phyloP scores from a whole-genome alignment of 2,797 vertebrate species.

The Rhyacichthys aspro region DNA sequence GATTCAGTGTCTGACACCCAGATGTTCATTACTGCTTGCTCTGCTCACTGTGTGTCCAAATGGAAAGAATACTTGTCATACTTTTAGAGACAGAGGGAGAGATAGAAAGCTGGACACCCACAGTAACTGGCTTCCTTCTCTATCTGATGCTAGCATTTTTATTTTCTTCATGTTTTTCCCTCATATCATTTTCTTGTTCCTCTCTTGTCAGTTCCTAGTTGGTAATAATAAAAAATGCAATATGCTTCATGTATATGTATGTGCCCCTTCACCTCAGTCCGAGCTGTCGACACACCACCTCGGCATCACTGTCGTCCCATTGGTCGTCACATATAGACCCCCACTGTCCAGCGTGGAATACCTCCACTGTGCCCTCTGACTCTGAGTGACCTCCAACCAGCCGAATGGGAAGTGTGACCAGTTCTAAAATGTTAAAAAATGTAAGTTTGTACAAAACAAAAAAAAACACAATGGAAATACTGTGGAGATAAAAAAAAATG shows the following conservation, averaged over 20 bases:
- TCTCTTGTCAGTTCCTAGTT: slow-evolving; percentile 13
- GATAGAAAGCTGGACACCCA: slow-evolving; percentile 53
- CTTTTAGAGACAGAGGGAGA: slow-evolving; percentile 59
- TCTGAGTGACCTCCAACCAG: slow-evolving; percentile 81
- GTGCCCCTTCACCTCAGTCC: slow-evolving; percentile 86
- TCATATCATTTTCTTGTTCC: slow-evolving; percentile 13
- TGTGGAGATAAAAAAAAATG: too few relatives aligned
- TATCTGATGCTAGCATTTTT: slow-evolving; percentile 27
- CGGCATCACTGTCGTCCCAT: slow-evolving; percentile 94
- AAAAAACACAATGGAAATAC: too few relatives aligned
- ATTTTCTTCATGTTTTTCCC: too few relatives aligned
- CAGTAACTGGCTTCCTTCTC: slow-evolving; percentile 38
- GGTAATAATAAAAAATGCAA: slow-evolving; percentile 10
- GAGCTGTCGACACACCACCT: slow-evolving; percentile 95
- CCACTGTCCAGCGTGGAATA: slow-evolving; percentile 91
- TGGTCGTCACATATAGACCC: slow-evolving; percentile 96
- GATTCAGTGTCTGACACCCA: slow-evolving; percentile 74
- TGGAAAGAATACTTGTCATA: slow-evolving; percentile 77
- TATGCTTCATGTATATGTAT: slow-evolving; percentile 8
- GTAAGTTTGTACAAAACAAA: background rate
- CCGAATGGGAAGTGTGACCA: slow-evolving; percentile 77
- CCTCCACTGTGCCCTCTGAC: slow-evolving; percentile 90
- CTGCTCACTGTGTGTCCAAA: slow-evolving; percentile 59
- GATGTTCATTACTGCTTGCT: slow-evolving; percentile 69
- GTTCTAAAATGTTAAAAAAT: slow-evolving; percentile 27